Evolutionary conservation across 2,888 invertebrate genomes (phyloP).

Genomic region (Himalopsyche tibetana): DNA sequence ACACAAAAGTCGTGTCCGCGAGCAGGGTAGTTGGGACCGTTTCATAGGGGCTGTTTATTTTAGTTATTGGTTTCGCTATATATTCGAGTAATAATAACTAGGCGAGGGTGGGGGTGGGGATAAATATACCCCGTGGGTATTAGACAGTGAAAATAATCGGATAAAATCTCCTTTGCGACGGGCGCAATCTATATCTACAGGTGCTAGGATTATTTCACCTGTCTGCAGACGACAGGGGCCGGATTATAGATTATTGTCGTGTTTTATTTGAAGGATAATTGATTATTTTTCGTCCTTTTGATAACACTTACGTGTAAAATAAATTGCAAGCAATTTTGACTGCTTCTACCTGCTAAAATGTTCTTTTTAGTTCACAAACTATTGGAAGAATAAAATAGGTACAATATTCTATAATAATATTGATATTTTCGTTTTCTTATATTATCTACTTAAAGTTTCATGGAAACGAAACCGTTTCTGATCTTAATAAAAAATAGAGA

Average conservation of each 20-base stretch:
- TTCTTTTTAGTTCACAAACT: no score
- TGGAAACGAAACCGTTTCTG: no score
- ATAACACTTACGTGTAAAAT: no score
- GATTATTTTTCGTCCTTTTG: no score
- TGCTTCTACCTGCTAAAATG: no score
- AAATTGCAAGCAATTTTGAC: no score
- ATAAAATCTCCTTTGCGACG: constrained; percentile 58
- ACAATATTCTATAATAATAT: no score
- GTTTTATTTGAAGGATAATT: no score
- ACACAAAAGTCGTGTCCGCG: constrained; percentile 21
- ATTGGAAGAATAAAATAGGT: no score
- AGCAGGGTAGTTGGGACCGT: background rate
- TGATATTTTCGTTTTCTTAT: no score
- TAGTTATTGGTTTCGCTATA: background rate
- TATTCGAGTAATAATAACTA: background rate
- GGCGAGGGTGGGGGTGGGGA: constrained; percentile 1
- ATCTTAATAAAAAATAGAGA: no score
- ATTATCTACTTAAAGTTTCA: no score
- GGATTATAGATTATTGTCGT: background rate
- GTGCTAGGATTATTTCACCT: constrained; percentile 46
- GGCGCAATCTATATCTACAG: constrained; percentile 52
- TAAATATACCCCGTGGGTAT: constrained; percentile 53
- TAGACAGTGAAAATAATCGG: constrained; percentile 59
- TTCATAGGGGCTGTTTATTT: constrained; percentile 12
- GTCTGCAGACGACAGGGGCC: constrained; percentile 1